Base-by-base conservation (phyloP, 2,888 invertebrate genomes). In the Shargacucullia verbasci region DNA sequence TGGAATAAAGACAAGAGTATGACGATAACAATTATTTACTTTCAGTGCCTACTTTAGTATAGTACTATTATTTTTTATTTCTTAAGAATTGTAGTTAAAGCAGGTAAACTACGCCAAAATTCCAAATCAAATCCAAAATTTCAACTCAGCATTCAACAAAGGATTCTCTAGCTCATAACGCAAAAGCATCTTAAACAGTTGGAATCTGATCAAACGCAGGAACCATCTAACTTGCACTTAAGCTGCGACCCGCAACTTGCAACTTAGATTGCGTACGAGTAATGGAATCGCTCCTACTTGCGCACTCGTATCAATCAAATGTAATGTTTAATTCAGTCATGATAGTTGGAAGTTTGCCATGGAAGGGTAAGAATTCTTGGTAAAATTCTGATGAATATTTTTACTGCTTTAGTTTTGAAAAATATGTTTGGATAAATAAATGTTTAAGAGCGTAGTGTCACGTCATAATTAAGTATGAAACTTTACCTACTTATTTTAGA, bases 231-330 rank as follows among this genome's bases (percentile, higher is more conserved):
- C 11, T 71, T 65, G 20, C 58, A 65, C 49, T 68, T 67, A 70
- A 70, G 67, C 63, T 59, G 59, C 50, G 73, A 63, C 71, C 70
- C 59, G 49, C 59, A 59, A 65, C 41, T 65, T 64, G 62, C 65
- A 71, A 73, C 70, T 73, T 73, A 73, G 71, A 73, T 73, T 73
- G 73, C 71, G 58, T 70, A 55, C 61, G 47, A 46, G 62, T 71
- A 73, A 69, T 73, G 65, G 73, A 69, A 61, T 56, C 54, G 68
- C 56, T 66, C 67, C 59, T 67, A 58, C 45, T 66, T 52, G 55
- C 64, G 52, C 41, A 55, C 63, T 47, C 35, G 59, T 68, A 68
- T 68, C 68, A 62, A 67, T 67, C 66, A 67, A 58, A 57, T 59
- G 54, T 73, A 55, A 70, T 72, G 66, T 74, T 70, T 70, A 72